Base-by-base conservation (phyloP, 2,113 vertebrate genomes). In the Aramus guarauna region DNA sequence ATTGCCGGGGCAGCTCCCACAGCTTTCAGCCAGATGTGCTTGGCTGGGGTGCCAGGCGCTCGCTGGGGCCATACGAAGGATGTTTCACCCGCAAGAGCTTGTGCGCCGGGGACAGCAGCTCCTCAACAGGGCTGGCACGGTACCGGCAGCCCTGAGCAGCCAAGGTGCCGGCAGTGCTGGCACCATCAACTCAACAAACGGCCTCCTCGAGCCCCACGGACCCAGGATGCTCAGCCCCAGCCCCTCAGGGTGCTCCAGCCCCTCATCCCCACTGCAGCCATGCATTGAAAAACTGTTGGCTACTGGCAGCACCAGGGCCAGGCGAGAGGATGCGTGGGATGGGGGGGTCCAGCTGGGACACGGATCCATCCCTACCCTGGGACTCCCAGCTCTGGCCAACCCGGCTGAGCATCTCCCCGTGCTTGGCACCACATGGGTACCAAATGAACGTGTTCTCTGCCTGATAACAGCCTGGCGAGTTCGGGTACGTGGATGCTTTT, bases 11-110 rank as follows among this genome's bases (percentile, higher is more conserved):
- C 92, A 95, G 86, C 89, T 93, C 68, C 88, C 79, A 79, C 95
- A 96, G 96, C 96, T 96, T 94, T 96, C 92, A 84, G 80, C 92
- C 94, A 96, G 95, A 96, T 97, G 96, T 95, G 88, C 91, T 53
- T 53, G 55, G 78, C 94, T 2, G 0, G 72, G 53, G 68, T 50
- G 68, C 92, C 0, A 5, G 71, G 59, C 2, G 36, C 66, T 68
- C 2, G 0, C 71, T 47, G 85, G 23, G 75, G 75, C 94, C 0
- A 0, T 23, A 58, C 2, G 4, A 30, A 92, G 43, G 79, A 67
- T 9, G 15, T n/a, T 77, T 81, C 59, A n/a, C 48, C 24, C 58
- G 1, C 1, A 1, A 48, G 76, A 45, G 72, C 29, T 78, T 3
- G 4, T 17, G 59, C 2, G 0, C 24, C 0, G 1, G 32, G 45